Percentiles rank a stretch among this genome's conserved stretches.
Evolutionary conservation across 2,888 invertebrate genomes (phyloP).

Genomic region (Panzeria rudis): DNA sequence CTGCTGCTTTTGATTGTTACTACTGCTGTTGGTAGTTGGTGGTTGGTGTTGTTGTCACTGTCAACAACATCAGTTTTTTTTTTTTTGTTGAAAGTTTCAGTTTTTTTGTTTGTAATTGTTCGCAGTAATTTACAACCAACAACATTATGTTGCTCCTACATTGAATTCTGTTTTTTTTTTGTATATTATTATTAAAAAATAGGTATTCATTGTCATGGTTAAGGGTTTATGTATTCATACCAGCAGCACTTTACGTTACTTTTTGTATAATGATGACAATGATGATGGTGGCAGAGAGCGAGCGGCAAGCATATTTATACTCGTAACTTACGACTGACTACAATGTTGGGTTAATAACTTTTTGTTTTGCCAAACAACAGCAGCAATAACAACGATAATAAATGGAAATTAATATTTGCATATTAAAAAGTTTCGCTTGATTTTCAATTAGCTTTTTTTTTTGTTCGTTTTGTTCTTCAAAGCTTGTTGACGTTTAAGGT

Average conservation of each 20-base stretch:
- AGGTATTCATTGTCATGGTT: constrained; percentile 70
- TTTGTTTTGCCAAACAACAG: constrained; percentile 50
- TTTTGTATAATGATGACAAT: constrained; percentile 8
- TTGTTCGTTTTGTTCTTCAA: neutral
- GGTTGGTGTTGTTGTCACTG: constrained; percentile 64
- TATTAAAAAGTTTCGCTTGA: constrained; percentile 71
- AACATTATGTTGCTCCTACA: constrained; percentile 60
- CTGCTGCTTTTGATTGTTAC: constrained; percentile 24
- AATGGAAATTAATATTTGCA: constrained; percentile 74
- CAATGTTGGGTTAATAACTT: constrained; percentile 68
- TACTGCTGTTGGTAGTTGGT: constrained; percentile 9
- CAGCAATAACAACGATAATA: constrained; percentile 27
- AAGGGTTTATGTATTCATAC: constrained; percentile 56
- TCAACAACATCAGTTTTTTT: constrained; percentile 63
- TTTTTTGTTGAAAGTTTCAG: neutral
- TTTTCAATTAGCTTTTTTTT: constrained; percentile 67
- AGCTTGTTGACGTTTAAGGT: constrained; percentile 50
- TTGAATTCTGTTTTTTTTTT: constrained; percentile 14
- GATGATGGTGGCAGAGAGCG: neutral
- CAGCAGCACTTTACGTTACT: constrained; percentile 32
- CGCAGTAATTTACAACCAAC: constrained; percentile 60
- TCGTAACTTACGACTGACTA: constrained; percentile 34
- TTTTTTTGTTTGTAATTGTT: constrained; percentile 37
- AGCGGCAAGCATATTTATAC: constrained; percentile 37
- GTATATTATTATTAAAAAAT: neutral